These are phyloP conservation scores for Callochromis pleurospilus DNA, from an alignment of 2,113 vertebrate species.

Conservation along the genomic window DNA sequence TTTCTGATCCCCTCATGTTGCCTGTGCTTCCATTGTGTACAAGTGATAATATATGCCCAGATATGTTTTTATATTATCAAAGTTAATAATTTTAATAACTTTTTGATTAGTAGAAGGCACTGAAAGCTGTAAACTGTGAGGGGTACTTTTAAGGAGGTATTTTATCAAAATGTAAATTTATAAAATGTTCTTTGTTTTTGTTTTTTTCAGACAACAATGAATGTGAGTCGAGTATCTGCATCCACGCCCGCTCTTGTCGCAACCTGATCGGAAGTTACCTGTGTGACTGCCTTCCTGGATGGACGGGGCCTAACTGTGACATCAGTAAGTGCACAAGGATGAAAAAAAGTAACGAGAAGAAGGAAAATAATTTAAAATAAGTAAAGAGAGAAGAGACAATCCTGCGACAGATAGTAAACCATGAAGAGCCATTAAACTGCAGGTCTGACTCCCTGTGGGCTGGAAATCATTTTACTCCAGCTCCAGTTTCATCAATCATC, in stretches of 20 bases:
- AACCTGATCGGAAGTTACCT: conserved; percentile 97
- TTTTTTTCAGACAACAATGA: conserved; percentile 87
- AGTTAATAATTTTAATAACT: neutral
- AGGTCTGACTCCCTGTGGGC: neutral
- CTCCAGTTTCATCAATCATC: neutral
- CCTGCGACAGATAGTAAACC: neutral
- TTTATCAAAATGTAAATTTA: neutral
- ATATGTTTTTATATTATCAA: neutral
- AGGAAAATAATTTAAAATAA: neutral
- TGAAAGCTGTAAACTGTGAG: neutral
- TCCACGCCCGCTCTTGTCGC: conserved; percentile 89
- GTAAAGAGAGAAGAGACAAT: neutral
- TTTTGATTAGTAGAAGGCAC: neutral
- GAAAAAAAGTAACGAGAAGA: neutral
- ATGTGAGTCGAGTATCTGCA: conserved; percentile 86
- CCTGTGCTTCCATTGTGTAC: neutral
- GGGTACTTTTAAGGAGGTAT: neutral
- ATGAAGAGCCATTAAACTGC: neutral
- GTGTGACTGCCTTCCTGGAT: conserved; percentile 91
- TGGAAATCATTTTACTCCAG: neutral
- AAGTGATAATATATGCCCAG: no score
- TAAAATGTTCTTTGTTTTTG: neutral
- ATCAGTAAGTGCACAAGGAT: conserved; percentile 78
- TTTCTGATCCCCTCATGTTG: neutral
- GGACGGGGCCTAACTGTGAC: conserved; percentile 92